Percentiles rank a stretch among this genome's conserved stretches.
Conservation (phyloP, 2,888 invertebrate species). For the Cephus sareptanus region DNA sequence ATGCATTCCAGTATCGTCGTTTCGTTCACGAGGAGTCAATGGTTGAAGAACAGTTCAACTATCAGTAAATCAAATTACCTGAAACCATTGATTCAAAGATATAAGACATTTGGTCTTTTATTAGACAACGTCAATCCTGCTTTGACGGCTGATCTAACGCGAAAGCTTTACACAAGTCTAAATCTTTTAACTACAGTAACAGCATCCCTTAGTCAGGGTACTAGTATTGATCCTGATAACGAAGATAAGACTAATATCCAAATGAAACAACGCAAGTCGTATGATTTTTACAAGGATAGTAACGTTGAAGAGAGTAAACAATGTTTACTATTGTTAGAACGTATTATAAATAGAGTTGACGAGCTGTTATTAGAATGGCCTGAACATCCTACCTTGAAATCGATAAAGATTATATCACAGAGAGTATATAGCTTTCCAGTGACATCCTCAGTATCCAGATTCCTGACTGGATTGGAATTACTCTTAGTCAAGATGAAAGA, state of each 20-base stretch:
- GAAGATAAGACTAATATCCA: conserved; percentile 1
- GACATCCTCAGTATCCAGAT: conserved; percentile 86
- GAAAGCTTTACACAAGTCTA: conserved; percentile 70
- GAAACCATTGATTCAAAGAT: conserved; percentile 71
- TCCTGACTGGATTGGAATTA: conserved; percentile 90
- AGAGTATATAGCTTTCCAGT: conserved; percentile 78
- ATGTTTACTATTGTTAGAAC: conserved; percentile 77
- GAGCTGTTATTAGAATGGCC: conserved; percentile 84
- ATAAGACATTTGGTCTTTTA: conserved; percentile 71
- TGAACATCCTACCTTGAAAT: conserved; percentile 87
- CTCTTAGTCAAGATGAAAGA: conserved; percentile 86
- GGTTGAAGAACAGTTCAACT: conserved; percentile 66
- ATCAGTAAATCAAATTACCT: conserved; percentile 62
- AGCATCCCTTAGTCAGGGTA: conserved; percentile 67
- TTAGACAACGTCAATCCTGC: conserved; percentile 68
- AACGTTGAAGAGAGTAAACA: conserved; percentile 82
- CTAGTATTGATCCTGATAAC: background rate
- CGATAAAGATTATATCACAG: conserved; percentile 77
- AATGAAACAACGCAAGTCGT: conserved; percentile 34
- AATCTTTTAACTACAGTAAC: conserved; percentile 69
- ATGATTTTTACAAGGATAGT: conserved; percentile 87
- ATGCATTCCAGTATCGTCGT: conserved; percentile 73
- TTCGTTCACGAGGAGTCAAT: conserved; percentile 72
- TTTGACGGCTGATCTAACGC: conserved; percentile 70
- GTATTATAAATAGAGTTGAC: conserved; percentile 72